Base-by-base conservation (phyloP, 1,140 invertebrate genomes). In the Andricus grossulariae region DNA sequence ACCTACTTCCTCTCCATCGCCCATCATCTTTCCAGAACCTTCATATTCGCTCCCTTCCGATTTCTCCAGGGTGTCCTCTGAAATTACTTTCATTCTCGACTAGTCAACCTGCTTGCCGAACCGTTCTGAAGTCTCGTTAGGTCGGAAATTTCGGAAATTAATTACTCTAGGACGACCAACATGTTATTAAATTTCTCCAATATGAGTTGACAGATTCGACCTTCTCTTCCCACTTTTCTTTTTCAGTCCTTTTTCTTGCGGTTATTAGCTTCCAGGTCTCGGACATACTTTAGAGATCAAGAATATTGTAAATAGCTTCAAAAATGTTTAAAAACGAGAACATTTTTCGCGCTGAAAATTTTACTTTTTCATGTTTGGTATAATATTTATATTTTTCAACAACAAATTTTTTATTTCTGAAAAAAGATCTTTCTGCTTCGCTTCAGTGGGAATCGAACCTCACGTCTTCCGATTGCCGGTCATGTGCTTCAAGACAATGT, bases 121-220 rank as follows among this genome's bases (percentile, higher is more conserved):
- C 45, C 73, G 73, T 60, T 73, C 15, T 66, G 16, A 74, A 78
- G 39, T 66, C 71, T 80, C 76, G 76, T 80, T 80, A 73, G 77
- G 70, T 45, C 76, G 79, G 76, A 80, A 78, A 80, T 80, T 78
- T 45, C 76, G 76, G 73, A 80, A 78, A 80, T 80, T 78, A 78
- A 80, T 80, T 75, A 78, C 72, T 52, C 51, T 74, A 25, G 71
- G 57, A 13, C 51, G 11, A 66, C 76, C 25, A 50, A 21, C 74
- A 80, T 80, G 76, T 50, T 74, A 78, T 76, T 70, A 72, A 72
- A 51, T 51, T 72, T 72, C 21, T 72, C 18, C 45, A 72, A 25
- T 72, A 51, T 51, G 50, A 51, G 71, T 32, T 54, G n/a, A n/a
- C 70, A 39, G 50, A 72, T 25, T 51, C 25, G 13, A 25, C n/a